A percentile compares a stretch with the other conserved stretches of the same genome.
Evolutionary conservation across 2,888 invertebrate genomes (phyloP).

Genomic region (Pharmacophagus antenor): DNA sequence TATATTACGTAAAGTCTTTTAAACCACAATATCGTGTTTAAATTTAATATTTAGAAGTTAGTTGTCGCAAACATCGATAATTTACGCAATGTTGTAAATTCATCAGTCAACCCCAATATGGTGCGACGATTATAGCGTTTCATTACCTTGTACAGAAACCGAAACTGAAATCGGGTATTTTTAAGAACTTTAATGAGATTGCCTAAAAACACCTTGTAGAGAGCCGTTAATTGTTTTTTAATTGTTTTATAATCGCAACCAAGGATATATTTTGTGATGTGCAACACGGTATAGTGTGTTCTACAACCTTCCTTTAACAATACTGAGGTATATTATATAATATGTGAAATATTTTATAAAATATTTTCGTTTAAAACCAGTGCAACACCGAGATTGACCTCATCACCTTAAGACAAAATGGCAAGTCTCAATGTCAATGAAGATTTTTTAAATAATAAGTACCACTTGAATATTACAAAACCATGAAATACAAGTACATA

Average conservation of each 20-base stretch:
- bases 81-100: constrained; percentile 55
- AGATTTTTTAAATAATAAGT: too few relatives aligned
- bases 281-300: neutral
- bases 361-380: too few relatives aligned
- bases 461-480: too few relatives aligned
- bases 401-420: too few relatives aligned
- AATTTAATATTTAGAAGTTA: constrained; percentile 40
- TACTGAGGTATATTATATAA: too few relatives aligned
- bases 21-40: too few relatives aligned
- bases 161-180: constrained; percentile 7
- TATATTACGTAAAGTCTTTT: too few relatives aligned
- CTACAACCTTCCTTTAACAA: neutral
- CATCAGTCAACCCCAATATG: constrained; percentile 71
- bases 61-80: constrained; percentile 46
- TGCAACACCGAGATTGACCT: too few relatives aligned
- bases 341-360: too few relatives aligned
- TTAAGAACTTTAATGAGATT: constrained; percentile 14
- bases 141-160: constrained; percentile 32
- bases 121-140: constrained; percentile 60
- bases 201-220: constrained; percentile 12
- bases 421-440: too few relatives aligned
- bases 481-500: too few relatives aligned
- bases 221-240: constrained; percentile 6
- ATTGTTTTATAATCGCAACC: neutral
- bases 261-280: neutral